These are phyloP conservation scores for Troides helena DNA, from an alignment of 2,888 invertebrate genomes.

Conservation along the genomic window DNA sequence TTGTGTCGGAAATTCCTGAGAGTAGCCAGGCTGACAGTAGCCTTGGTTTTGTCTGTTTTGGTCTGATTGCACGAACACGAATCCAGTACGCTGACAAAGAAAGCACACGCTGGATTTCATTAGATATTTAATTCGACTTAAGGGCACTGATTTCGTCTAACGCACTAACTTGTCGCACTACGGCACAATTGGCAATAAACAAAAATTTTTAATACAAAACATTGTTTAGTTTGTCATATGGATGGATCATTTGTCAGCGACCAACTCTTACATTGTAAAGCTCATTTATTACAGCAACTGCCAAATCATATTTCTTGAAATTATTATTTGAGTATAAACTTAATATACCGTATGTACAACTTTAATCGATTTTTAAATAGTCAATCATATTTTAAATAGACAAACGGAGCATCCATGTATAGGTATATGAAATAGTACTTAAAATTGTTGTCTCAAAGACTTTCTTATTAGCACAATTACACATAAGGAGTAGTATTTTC, in stretches of 20 bases:
- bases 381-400: too few species aligned
- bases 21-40: neutral
- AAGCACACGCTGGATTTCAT: slow-evolving; percentile 77
- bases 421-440: too few species aligned
- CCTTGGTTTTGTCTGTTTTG: slow-evolving; percentile 31
- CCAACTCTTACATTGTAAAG: too few species aligned
- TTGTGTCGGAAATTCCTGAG: slow-evolving; percentile 30
- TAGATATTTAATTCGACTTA: slow-evolving; percentile 62
- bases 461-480: neutral
- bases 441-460: neutral
- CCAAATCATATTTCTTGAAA: too few species aligned
- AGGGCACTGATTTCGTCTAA: slow-evolving; percentile 76
- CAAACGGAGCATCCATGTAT: too few species aligned
- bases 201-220: neutral
- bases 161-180: slow-evolving; percentile 53
- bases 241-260: neutral
- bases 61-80: slow-evolving; percentile 42
- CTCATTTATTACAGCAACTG: too few species aligned
- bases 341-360: too few species aligned
- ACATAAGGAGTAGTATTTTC: neutral
- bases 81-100: slow-evolving; percentile 70
- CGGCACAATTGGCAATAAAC: neutral
- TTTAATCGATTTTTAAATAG: too few species aligned
- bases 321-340: too few species aligned
- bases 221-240: neutral